These are phyloP conservation scores for Kryptolebias marmoratus DNA, from an alignment of 2,113 vertebrate genomes.

Conservation along the genomic window DNA sequence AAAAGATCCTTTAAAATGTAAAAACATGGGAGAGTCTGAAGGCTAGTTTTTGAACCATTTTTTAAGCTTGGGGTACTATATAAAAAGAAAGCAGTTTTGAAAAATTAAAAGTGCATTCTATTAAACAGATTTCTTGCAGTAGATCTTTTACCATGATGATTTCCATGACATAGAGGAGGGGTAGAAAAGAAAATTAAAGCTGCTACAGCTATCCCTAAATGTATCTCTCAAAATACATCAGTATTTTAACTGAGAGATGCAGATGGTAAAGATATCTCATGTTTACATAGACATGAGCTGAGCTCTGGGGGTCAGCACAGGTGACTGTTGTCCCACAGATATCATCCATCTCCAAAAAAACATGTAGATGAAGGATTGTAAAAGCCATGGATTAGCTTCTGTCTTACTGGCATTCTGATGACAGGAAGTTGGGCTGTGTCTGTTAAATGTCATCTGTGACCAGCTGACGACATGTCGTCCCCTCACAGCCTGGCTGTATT, in stretches of 20 bases:
- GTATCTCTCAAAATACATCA: background rate
- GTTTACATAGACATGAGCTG: slow-evolving; percentile 17
- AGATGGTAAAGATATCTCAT: background rate
- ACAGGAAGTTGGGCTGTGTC: slow-evolving; percentile 68
- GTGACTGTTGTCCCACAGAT: slow-evolving; percentile 28
- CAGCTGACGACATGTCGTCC: slow-evolving; percentile 57
- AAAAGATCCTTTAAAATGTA: too few relatives aligned
- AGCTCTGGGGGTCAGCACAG: slow-evolving; percentile 28
- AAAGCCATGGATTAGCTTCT: slow-evolving; percentile 58
- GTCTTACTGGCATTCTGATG: slow-evolving; percentile 63
- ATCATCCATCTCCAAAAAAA: slow-evolving; percentile 36
- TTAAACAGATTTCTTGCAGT: too few relatives aligned
- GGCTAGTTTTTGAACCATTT: too few relatives aligned
- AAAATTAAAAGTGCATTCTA: too few relatives aligned
- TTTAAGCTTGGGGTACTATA: too few relatives aligned
- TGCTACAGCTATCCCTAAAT: background rate
- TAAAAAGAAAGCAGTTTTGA: too few relatives aligned
- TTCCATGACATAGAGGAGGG: background rate
- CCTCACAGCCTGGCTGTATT: slow-evolving; percentile 68
- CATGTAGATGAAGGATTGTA: slow-evolving; percentile 53
- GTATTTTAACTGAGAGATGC: slow-evolving; percentile 1
- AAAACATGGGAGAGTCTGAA: too few relatives aligned
- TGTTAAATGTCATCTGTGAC: slow-evolving; percentile 78
- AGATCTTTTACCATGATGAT: too few relatives aligned
- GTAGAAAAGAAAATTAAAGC: too few relatives aligned